A percentile compares a stretch with the other conserved stretches of the same genome.
Conservation (phyloP, 1,140 invertebrate genomes). For the Megalopta genalis region DNA sequence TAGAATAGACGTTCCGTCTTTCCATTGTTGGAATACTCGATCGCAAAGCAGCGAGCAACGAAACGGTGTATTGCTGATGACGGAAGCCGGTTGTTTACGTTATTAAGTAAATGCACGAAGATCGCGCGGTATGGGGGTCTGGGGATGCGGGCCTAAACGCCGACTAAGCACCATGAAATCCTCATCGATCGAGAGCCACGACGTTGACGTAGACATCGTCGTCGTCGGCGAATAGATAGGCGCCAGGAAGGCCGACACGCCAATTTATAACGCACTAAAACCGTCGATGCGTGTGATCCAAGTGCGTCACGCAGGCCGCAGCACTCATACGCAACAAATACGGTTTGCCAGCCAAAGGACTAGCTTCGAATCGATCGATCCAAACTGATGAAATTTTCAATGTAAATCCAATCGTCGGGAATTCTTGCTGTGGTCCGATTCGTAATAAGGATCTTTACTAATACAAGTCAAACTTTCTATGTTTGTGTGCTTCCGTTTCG, state of each 20-base stretch:
- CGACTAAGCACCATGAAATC: constrained; percentile 74
- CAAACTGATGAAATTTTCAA: constrained; percentile 9
- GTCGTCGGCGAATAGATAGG: constrained; percentile 55
- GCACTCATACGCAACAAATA: constrained; percentile 3
- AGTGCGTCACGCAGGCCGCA: constrained; percentile 59
- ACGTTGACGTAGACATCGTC: constrained; percentile 55
- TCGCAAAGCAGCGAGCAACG: constrained; percentile 4
- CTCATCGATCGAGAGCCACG: constrained; percentile 69
- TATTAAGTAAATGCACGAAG: constrained; percentile 74
- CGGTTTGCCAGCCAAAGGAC: constrained; percentile 6
- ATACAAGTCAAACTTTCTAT: too few relatives aligned
- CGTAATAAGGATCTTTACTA: too few relatives aligned
- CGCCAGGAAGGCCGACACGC: constrained; percentile 69
- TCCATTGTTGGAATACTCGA: not conserved
- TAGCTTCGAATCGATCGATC: constrained; percentile 24
- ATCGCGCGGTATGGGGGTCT: constrained; percentile 59
- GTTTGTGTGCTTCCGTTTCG: too few relatives aligned
- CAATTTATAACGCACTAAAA: constrained; percentile 77
- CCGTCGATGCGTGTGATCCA: constrained; percentile 70
- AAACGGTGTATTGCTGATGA: constrained; percentile 39
- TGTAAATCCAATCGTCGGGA: not conserved
- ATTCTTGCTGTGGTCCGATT: too few relatives aligned
- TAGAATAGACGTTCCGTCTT: too few relatives aligned
- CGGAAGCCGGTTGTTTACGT: constrained; percentile 68
- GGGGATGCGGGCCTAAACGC: constrained; percentile 73